Evolutionary conservation across 2,888 invertebrate genomes (phyloP).

Genomic region (Hirtodrosophila confusa): DNA sequence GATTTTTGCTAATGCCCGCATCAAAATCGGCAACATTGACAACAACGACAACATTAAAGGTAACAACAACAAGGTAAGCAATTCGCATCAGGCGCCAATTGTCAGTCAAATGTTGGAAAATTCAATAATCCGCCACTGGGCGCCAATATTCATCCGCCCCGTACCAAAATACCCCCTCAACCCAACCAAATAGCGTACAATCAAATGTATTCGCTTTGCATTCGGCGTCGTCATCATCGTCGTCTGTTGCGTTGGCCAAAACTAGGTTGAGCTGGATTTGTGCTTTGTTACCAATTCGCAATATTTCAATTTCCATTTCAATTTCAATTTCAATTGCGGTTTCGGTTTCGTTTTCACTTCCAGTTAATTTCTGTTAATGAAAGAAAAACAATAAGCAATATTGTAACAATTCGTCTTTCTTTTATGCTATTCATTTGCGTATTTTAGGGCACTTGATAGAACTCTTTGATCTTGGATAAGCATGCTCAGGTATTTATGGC

Average conservation of each 20-base stretch:
- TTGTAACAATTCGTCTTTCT: constrained; percentile 31
- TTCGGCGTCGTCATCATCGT: background rate
- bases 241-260: constrained; percentile 69
- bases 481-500: constrained; percentile 19
- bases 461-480: constrained; percentile 53
- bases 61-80: constrained; percentile 55
- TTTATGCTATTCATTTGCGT: constrained; percentile 27
- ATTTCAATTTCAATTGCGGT: constrained; percentile 35
- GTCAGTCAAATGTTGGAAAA: constrained; percentile 77
- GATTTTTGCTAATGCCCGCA: constrained; percentile 63
- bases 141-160: constrained; percentile 45
- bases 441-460: constrained; percentile 15
- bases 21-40: constrained; percentile 38
- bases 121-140: constrained; percentile 76
- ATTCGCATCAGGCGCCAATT: constrained; percentile 69
- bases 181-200: constrained; percentile 26
- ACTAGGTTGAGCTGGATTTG: constrained; percentile 69
- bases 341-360: constrained; percentile 57
- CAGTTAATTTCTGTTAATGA: constrained; percentile 57
- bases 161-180: constrained; percentile 11
- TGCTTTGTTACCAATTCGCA: constrained; percentile 50
- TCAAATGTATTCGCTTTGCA: constrained; percentile 36
- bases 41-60: constrained; percentile 12
- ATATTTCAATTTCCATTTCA: constrained; percentile 45
- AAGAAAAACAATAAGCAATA: constrained; percentile 47